Evolutionary conservation across 2,797 vertebrate genomes (phyloP), one percentile per base, ranked within the genome.

Genomic region (Dermochelys coriacea): DNA sequence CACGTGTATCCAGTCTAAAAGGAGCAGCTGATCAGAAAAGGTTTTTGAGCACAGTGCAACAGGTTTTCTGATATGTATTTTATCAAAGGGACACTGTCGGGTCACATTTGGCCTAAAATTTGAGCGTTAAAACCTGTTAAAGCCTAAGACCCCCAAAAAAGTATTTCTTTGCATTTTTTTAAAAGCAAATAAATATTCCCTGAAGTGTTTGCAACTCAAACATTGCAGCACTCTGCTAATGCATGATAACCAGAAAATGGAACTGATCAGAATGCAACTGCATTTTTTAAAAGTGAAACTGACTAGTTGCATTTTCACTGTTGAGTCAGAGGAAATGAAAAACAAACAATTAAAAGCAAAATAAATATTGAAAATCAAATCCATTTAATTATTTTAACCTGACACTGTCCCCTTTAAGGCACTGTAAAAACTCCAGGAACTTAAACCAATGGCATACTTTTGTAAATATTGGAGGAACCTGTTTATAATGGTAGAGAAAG

Each of bases 241-340:
- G 45, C 91, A 90, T 55, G 91, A 85, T 80, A 93, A 91, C 88
- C 85, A 7, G 80, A 89, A 57, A 8, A 47, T 87, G 85, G 86
- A 88, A 59, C 89, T 94, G 93, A 91, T 74, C 45, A 37, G 77
- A 84, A 84, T 90, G 68, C 89, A 87, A 90, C 87, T 78, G 91
- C 80, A 3, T 83, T 84, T 83, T 83, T 52, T 6, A 78, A 57
- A 71, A 15, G 14, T 54, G 71, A 15, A 61, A 68, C 27, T 50
- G 68, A 45, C 79, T 96, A 90, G 16, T 10, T 93, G 91, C 80
- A 59, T 90, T 92, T 93, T 80, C 41, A 41, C 57, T 84, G 29
- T n/a, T 59, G 77, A 47, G 12, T 37, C 87, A 89, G 85, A 74
- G 78, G 78, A 71, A 83, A n/a, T 80, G 61, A 61, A 57, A 85